Conservation (phyloP, 2,113 vertebrate species). For the Rhodinocichla rosea region DNA sequence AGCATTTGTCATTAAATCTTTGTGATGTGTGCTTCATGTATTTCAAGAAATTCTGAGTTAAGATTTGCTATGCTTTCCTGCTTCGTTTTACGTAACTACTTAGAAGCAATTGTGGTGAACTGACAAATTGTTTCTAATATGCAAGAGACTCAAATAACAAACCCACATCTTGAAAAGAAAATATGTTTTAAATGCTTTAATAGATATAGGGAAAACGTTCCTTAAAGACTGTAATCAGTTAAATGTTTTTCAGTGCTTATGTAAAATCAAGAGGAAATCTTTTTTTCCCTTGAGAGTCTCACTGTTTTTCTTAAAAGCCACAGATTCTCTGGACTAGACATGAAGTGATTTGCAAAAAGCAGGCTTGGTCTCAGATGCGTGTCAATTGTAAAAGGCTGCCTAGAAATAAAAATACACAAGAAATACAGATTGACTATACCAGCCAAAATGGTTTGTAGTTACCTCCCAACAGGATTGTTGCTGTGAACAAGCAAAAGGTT, state of each 20-base stretch:
- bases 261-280: not conserved
- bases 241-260: not conserved
- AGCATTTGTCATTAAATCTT: not conserved
- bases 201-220: not conserved
- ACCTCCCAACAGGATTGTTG: not conserved
- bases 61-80: not conserved
- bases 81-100: not conserved
- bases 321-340: not conserved
- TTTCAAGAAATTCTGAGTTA: not conserved
- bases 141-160: not conserved
- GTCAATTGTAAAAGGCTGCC: not conserved
- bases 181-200: not conserved
- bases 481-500: not conserved
- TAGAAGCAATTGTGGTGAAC: not conserved
- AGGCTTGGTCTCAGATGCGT: not conserved
- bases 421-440: not conserved
- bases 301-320: not conserved
- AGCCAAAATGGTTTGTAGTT: not conserved
- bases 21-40: not conserved
- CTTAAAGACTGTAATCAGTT: not conserved
- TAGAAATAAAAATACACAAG: not conserved
- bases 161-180: not conserved
- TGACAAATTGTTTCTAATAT: not conserved
- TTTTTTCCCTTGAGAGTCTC: not conserved
- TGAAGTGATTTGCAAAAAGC: not conserved